Conservation (phyloP, 2,113 vertebrate genomes). For the Irena cyanogastra region DNA sequence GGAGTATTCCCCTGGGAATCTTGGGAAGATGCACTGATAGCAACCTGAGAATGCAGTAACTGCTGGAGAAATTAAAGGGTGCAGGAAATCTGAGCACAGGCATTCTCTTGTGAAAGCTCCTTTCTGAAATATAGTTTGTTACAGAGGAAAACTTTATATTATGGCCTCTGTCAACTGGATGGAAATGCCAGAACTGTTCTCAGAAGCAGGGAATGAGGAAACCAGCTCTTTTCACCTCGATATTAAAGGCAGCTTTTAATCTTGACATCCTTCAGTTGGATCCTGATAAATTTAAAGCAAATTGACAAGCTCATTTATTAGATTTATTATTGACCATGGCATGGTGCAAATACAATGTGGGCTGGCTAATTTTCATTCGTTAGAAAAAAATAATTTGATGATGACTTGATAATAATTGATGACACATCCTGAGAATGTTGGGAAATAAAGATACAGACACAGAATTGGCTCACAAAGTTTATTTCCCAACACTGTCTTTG, state of each 20-base stretch:
- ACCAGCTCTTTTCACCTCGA: neutral
- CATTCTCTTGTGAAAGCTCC: accelerated
- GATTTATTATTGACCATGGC: neutral
- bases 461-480: neutral
- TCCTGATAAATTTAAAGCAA: neutral
- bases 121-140: neutral
- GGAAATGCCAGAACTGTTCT: neutral
- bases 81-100: neutral
- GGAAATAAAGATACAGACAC: neutral
- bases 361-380: accelerated
- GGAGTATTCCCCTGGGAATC: neutral
- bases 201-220: neutral
- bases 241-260: neutral
- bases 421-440: neutral
- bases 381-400: neutral
- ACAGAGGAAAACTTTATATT: neutral
- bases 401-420: too few species aligned
- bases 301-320: neutral
- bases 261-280: neutral
- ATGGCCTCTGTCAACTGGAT: neutral
- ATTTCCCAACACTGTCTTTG: neutral
- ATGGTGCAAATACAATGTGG: neutral
- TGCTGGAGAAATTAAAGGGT: neutral
- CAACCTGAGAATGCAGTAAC: neutral
- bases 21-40: neutral